A percentile compares a stretch with the other conserved stretches of the same genome.
Evolutionary conservation across 2,888 invertebrate species (phyloP).

Genomic region (Aporophyla lueneburgensis): DNA sequence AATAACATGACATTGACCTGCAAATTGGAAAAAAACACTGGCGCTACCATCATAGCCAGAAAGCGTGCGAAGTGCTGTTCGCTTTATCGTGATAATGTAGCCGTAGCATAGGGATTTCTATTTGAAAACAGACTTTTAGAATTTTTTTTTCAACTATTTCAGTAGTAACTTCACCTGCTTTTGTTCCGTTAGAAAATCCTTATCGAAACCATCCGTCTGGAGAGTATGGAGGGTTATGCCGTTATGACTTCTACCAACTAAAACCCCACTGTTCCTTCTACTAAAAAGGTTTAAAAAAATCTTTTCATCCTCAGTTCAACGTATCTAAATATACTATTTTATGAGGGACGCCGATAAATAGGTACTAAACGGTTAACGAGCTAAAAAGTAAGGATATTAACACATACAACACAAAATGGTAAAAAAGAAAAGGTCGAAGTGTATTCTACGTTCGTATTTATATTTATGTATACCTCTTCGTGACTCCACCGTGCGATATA

Average conservation of each 20-base stretch:
- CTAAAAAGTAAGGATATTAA: conserved; percentile 39
- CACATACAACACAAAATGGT: conserved; percentile 32
- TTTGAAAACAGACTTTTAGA: neutral
- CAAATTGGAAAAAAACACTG: too few relatives aligned
- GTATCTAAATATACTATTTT: conserved; percentile 25
- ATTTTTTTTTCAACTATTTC: neutral
- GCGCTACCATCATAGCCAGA: too few relatives aligned
- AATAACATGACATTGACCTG: too few relatives aligned
- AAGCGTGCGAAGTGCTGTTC: too few relatives aligned
- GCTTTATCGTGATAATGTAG: too few relatives aligned
- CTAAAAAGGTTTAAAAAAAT: neutral
- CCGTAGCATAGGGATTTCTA: too few relatives aligned
- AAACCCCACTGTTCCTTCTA: too few relatives aligned
- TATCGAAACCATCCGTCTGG: too few relatives aligned
- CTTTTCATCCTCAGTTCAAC: neutral
- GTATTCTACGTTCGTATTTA: conserved; percentile 20
- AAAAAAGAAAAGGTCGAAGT: conserved; percentile 8
- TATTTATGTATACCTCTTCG: conserved; percentile 25
- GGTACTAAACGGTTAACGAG: conserved; percentile 9
- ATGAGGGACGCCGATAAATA: neutral
- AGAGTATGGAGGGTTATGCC: too few relatives aligned
- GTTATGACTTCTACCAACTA: too few relatives aligned
- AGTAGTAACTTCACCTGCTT: neutral
- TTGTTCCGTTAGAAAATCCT: too few relatives aligned
- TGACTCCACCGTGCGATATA: conserved; percentile 17